phyloP scores from a whole-genome alignment of 2,888 invertebrate species.

The Lampropteryx suffumata region DNA sequence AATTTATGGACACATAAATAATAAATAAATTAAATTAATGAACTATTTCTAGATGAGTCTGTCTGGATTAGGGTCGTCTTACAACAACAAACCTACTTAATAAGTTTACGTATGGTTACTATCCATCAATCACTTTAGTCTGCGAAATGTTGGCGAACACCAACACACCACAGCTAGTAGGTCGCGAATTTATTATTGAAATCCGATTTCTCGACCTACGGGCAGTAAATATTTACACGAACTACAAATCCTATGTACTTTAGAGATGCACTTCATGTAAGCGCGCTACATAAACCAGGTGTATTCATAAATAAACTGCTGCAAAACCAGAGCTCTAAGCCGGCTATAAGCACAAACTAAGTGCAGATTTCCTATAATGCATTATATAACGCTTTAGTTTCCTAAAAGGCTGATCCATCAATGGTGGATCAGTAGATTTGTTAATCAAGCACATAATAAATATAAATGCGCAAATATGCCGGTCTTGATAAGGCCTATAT shows the following conservation, averaged over 20 bases:
- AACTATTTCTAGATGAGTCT: no score
- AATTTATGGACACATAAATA: no score
- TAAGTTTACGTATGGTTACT: slow-evolving; percentile 12
- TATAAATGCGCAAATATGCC: no score
- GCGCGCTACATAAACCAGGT: slow-evolving; percentile 7
- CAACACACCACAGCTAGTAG: background rate
- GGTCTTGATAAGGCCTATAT: no score
- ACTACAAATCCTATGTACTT: no score
- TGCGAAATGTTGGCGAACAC: slow-evolving; percentile 12
- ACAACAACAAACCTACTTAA: slow-evolving; percentile 31
- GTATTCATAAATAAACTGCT: slow-evolving; percentile 3
- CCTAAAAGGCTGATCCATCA: background rate
- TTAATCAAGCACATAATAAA: no score
- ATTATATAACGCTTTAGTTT: slow-evolving; percentile 1
- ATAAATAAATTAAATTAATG: no score
- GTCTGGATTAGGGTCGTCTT: slow-evolving; percentile 17
- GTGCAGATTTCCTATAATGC: slow-evolving; percentile 7
- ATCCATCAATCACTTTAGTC: slow-evolving; percentile 7
- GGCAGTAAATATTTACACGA: no score
- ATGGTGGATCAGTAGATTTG: no score
- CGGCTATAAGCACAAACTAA: background rate
- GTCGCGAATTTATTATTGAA: no score
- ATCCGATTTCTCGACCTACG: no score
- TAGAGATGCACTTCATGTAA: background rate
- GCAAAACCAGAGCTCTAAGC: background rate